These are phyloP conservation scores for Pelosia muscerda DNA, from an alignment of 2,888 invertebrate species.

Conservation along the genomic window DNA sequence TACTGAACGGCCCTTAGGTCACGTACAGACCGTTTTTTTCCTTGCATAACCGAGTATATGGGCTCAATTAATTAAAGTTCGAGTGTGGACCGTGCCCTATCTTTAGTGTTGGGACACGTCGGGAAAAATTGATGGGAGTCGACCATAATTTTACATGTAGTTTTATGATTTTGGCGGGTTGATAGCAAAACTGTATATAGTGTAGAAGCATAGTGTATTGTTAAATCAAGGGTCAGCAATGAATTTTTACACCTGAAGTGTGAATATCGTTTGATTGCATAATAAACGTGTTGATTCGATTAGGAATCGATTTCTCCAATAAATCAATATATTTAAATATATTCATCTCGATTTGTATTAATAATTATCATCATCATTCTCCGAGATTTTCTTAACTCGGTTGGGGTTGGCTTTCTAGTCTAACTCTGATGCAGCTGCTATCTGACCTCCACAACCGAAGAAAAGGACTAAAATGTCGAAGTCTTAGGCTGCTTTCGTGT, in stretches of 20 bases:
- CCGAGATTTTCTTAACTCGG: too few relatives aligned
- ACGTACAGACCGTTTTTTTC: conserved; percentile 61
- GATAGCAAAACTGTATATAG: background rate
- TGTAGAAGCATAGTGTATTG: background rate
- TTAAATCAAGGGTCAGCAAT: background rate
- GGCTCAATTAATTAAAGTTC: conserved; percentile 68
- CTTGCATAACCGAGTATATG: conserved; percentile 56
- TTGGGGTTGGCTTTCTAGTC: too few relatives aligned
- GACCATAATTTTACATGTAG: conserved; percentile 25
- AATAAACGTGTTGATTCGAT: background rate
- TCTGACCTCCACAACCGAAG: too few relatives aligned
- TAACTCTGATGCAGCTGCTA: too few relatives aligned
- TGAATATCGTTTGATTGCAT: background rate
- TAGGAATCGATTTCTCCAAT: conserved; percentile 1
- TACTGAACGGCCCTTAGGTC: conserved; percentile 49
- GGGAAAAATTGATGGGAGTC: conserved; percentile 36
- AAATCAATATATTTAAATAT: background rate
- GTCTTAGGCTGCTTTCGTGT: too few relatives aligned
- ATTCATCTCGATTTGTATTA: background rate
- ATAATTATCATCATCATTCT: too few relatives aligned
- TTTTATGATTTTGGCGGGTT: conserved; percentile 27
- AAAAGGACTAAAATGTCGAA: too few relatives aligned
- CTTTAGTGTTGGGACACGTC: conserved; percentile 45
- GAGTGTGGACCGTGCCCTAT: conserved; percentile 68
- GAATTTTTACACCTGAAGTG: background rate